phyloP scores from a whole-genome alignment of 2,888 invertebrate species.

The Cerastis rubricosa region DNA sequence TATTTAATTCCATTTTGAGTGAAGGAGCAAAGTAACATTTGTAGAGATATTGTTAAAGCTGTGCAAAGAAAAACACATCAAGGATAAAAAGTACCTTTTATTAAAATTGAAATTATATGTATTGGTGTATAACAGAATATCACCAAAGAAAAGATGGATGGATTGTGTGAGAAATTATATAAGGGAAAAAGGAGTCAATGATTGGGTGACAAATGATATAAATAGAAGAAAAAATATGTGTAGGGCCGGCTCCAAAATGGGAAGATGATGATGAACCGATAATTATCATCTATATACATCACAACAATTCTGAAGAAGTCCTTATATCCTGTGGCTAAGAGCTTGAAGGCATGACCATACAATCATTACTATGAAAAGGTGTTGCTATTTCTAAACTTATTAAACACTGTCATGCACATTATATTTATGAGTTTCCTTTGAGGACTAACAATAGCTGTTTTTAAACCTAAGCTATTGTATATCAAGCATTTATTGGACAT shows the following conservation, averaged over 20 bases:
- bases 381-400: constrained; percentile 44
- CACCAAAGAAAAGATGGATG: no score
- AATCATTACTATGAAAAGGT: constrained; percentile 27
- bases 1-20: not conserved
- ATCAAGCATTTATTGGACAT: constrained; percentile 49
- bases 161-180: no score
- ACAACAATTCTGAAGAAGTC: not conserved
- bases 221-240: no score
- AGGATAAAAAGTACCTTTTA: not conserved
- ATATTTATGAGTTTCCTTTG: constrained; percentile 53
- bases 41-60: not conserved
- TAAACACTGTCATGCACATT: constrained; percentile 37
- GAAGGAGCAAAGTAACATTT: not conserved
- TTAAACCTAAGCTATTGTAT: constrained; percentile 51
- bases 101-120: not conserved
- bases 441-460: constrained; percentile 56
- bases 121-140: no score
- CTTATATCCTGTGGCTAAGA: not conserved
- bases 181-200: no score
- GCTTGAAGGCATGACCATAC: constrained; percentile 20
- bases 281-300: not conserved
- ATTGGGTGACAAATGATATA: no score
- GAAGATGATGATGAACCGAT: no score
- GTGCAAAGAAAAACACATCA: not conserved
- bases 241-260: no score